Evolutionary conservation across 2,797 vertebrate species (phyloP).

Genomic region (Diplodus sargus): DNA sequence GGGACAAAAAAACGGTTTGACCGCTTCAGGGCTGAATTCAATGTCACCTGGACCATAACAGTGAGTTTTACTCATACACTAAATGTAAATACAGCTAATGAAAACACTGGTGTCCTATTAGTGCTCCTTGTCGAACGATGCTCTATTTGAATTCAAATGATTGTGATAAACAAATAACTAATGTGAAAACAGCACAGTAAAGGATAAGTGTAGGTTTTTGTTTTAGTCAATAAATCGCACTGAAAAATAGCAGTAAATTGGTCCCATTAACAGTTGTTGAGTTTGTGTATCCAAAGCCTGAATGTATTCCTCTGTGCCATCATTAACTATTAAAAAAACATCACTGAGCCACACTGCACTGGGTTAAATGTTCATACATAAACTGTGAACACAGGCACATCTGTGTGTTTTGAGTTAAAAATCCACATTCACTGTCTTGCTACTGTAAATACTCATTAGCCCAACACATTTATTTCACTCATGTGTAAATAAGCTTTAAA

Average conservation of each 20-base stretch:
- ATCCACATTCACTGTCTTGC: not conserved
- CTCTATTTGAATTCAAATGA: not conserved
- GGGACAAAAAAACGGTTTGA: not conserved
- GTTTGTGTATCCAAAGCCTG: not conserved
- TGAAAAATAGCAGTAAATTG: not conserved
- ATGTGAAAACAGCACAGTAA: not conserved
- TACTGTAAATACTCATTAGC: not conserved
- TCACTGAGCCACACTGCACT: not conserved
- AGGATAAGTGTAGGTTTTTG: not conserved
- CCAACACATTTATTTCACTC: not conserved
- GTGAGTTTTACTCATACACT: not conserved
- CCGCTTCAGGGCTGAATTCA: constrained; percentile 30
- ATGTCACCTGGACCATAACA: constrained; percentile 35
- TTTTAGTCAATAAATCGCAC: constrained; percentile 1
- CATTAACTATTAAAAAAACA: constrained; percentile 14
- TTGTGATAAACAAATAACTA: not conserved
- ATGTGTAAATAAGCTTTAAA: not conserved
- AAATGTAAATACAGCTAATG: constrained; percentile 34
- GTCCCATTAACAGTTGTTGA: not conserved
- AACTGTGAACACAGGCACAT: not conserved
- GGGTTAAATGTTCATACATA: constrained; percentile 1
- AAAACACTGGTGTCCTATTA: constrained; percentile 14
- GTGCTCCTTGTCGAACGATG: not conserved
- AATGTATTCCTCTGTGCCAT: not conserved
- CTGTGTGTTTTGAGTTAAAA: not conserved